Percentiles rank a stretch among this genome's conserved stretches.
Evolutionary conservation across 2,888 invertebrate species (phyloP).

Genomic region (Pheosia tremula): DNA sequence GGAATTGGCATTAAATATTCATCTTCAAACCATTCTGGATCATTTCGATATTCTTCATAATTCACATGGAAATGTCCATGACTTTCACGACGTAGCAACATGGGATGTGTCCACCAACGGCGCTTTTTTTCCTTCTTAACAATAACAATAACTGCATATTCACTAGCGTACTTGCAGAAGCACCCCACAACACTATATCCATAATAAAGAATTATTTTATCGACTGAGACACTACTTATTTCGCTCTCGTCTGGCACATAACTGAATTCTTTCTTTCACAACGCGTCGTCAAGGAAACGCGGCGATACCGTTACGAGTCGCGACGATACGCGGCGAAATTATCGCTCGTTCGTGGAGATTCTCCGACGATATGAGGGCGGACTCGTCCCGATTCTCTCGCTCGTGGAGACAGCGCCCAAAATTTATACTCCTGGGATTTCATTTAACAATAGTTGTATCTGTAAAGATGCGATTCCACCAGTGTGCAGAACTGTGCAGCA

Average conservation of each 20-base stretch:
- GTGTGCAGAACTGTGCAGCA: constrained; percentile 32
- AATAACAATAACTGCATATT: constrained; percentile 20
- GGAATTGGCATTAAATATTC: constrained; percentile 30
- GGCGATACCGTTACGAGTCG: constrained; percentile 12
- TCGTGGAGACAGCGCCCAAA: constrained; percentile 8
- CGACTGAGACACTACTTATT: constrained; percentile 27
- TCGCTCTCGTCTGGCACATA: constrained; percentile 20
- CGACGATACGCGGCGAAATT: not conserved
- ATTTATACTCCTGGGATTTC: no score
- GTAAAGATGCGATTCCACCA: constrained; percentile 22
- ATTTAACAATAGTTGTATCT: no score
- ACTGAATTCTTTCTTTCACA: constrained; percentile 15
- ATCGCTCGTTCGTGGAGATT: no score
- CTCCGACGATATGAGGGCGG: no score
- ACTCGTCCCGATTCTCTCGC: no score
- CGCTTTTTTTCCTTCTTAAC: constrained; percentile 15
- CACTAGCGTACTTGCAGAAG: constrained; percentile 28
- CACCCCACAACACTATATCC: constrained; percentile 29
- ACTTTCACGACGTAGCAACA: constrained; percentile 30
- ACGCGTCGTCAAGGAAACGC: constrained; percentile 11
- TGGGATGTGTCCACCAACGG: constrained; percentile 24
- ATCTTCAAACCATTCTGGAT: constrained; percentile 30
- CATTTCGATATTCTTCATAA: constrained; percentile 30
- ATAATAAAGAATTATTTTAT: constrained; percentile 28
- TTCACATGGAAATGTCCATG: constrained; percentile 32